Base-by-base conservation (phyloP, 2,888 invertebrate species). In the Drosophila gaucha region DNA sequence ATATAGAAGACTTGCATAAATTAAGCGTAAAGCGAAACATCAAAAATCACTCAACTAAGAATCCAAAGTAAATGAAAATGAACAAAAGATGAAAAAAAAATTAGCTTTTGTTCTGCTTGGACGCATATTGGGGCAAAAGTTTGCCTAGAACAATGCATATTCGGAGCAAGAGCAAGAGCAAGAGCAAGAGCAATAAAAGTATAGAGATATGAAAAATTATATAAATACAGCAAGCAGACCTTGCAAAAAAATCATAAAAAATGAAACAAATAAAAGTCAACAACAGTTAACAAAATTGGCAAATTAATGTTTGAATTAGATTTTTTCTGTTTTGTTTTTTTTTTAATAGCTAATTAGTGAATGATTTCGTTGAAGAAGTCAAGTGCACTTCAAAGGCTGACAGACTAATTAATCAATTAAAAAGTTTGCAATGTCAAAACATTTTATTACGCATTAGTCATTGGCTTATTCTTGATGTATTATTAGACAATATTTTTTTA, bases 11-110 rank as follows among this genome's bases (percentile, higher is more conserved):
- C 30, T 36, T 47, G 67, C 67, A 74, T 77, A 80, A 84, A 80
- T 84, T 86, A 83, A 69, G 67, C 78, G 57, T 57, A 72, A 73
- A 69, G 68, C 67, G 35, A 86, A 80, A 84, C 80, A 86, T 66
- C 57, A 62, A 60, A 80, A 82, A 82, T 84, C 85, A 86, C 84
- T 84, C 87, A 82, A 84, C 74, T 79, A 80, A 76, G 70, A 83
- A 83, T 65, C 55, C 62, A 31, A 56, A 70, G 70, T 58, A 66
- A 80, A 74, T 70, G 59, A 66, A 66, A 73, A 64, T 74, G 28
- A 62, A 38, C 31, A 43, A 51, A 24, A 16, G 20, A 20, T 31
- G n/a, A 10, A 18, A 12, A 22, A 18, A 20, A 16, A 31, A 33
- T 31, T 16, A 18, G 9, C 38, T 18, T 50, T 47, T 8, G 75